Evolutionary conservation across 2,113 vertebrate species (phyloP), one percentile per base, ranked within the genome.

Genomic region (Paraplagusia blochii): DNA sequence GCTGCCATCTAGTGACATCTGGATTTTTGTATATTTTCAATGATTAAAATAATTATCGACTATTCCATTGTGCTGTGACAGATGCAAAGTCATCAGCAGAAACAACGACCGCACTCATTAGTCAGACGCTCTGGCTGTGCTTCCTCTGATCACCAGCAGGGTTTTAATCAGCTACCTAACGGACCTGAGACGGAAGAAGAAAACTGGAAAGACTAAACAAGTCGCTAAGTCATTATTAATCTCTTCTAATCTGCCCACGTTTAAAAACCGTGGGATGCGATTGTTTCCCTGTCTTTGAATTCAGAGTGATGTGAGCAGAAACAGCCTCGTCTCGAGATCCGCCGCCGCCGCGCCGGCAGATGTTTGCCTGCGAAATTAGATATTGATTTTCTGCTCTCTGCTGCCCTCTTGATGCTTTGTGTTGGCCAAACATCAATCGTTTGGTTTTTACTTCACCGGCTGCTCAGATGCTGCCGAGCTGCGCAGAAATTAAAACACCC

Each of bases 341-440:
- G 14, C 7, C 12, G 14, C 7, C 12, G 3, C 18, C 5, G 45
- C 60, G 57, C 69, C 50, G 36, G 43, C 56, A 11, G 57, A 67
- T 72, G 73, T 72, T 73, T 77, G 78, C 44, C 48, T 63, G 55
- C 56, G 63, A 73, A 75, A 85, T 83, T 55, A 80, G 49, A 70
- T 81, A 85, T 85, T 66, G 80, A 83, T 81, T 81, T 82, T 73
- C 12, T 47, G 2, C 40, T 61, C 44, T 47, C 44, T 60, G 45
- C 58, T 63, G 53, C 63, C 17, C 39, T 36, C 53, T 44, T 48
- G 11, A 65, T 63, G 17, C 52, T 34, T 52, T 1, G 10, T 59
- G 58, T 51, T 65, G 22, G 12, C 49, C 72, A 15, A 35, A 40
- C 45, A 36, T 19, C 49, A 58, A 62, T 59, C 4, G 38, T 40